Percentiles rank a stretch among this genome's conserved stretches.
Evolutionary conservation across 2,888 invertebrate genomes (phyloP).

Genomic region (Hoplodrina ambigua): DNA sequence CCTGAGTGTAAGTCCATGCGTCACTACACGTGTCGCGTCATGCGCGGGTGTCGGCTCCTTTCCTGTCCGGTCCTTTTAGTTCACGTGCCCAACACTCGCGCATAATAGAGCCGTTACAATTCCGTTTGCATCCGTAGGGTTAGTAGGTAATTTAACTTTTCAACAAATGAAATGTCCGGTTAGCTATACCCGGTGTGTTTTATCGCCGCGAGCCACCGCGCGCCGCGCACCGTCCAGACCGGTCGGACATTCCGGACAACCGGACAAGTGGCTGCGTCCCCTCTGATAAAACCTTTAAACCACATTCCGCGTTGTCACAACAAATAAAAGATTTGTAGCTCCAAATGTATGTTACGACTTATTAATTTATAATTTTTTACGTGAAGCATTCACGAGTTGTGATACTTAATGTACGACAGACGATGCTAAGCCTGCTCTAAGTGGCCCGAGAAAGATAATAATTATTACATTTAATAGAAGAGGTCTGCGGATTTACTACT

Average conservation of each 20-base stretch:
- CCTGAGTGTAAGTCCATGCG: not conserved
- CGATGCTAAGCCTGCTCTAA: no score
- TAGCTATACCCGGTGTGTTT: constrained; percentile 47
- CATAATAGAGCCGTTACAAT: constrained; percentile 35
- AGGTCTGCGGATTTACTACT: no score
- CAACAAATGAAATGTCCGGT: constrained; percentile 53
- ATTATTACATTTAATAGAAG: no score
- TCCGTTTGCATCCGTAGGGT: constrained; percentile 41
- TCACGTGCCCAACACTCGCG: not conserved
- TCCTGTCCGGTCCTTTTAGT: constrained; percentile 2
- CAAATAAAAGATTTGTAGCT: constrained; percentile 37
- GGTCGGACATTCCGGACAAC: constrained; percentile 27
- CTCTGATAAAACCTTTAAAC: constrained; percentile 54
- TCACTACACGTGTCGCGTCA: not conserved
- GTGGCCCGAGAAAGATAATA: no score
- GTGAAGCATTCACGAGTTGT: no score
- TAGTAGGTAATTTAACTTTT: constrained; percentile 56
- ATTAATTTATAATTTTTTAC: not conserved
- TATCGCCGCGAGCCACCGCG: constrained; percentile 38
- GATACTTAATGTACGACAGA: not conserved
- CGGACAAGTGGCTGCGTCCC: constrained; percentile 40
- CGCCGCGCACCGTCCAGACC: constrained; percentile 9
- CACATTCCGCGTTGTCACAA: constrained; percentile 39
- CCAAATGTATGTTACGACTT: constrained; percentile 31
- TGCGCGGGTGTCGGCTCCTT: not conserved